A percentile compares a stretch with the other conserved stretches of the same genome.
Evolutionary conservation across 2,797 vertebrate species (phyloP).

Genomic region (Lepus oiostolus): DNA sequence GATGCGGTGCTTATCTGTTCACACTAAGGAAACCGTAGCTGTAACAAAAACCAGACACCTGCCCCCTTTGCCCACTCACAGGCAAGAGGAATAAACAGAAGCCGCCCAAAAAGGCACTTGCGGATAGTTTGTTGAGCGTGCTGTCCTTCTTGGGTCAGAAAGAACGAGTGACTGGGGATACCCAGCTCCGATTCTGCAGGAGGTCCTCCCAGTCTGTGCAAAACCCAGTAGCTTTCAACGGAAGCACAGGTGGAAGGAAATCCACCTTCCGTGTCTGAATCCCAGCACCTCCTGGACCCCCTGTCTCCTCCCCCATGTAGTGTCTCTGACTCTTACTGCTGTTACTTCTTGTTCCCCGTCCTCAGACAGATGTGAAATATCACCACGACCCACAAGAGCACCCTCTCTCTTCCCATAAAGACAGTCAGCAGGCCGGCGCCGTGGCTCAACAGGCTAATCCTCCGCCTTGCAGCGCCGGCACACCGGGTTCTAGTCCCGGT

Average conservation of each 20-base stretch:
- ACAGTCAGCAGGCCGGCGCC: too few relatives aligned
- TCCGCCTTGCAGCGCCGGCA: too few relatives aligned
- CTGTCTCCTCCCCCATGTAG: neutral
- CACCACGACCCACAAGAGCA: neutral
- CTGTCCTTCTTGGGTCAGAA: conserved; percentile 81
- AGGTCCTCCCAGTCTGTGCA: neutral
- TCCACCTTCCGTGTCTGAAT: too few relatives aligned
- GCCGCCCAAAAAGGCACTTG: conserved; percentile 80
- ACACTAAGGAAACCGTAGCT: conserved; percentile 68
- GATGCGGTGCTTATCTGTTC: conserved; percentile 48
- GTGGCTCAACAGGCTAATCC: too few relatives aligned
- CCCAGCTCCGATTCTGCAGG: neutral
- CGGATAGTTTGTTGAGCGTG: conserved; percentile 59
- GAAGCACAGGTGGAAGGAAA: neutral
- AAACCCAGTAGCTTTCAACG: conserved; percentile 25
- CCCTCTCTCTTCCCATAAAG: neutral
- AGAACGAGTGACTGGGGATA: conserved; percentile 72
- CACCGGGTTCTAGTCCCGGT: too few relatives aligned
- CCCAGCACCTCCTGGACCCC: neutral
- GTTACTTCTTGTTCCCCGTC: neutral
- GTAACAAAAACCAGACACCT: conserved; percentile 82
- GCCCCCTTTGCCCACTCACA: conserved; percentile 59
- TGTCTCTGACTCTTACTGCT: neutral
- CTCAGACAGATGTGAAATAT: neutral
- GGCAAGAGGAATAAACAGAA: conserved; percentile 70